Conservation (phyloP, 2,888 invertebrate species). For the Drosophila pegasa region DNA sequence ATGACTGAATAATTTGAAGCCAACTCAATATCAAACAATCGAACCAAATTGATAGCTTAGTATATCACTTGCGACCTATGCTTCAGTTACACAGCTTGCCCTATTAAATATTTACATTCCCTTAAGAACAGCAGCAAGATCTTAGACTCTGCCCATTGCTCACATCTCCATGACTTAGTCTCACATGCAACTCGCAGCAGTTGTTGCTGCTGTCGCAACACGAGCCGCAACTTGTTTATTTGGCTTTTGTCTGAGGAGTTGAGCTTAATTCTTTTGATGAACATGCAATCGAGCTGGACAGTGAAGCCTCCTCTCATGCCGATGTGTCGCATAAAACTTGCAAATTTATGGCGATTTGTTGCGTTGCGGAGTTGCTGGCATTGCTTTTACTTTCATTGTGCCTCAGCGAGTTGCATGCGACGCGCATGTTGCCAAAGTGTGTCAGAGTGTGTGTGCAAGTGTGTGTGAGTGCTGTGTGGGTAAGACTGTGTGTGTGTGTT, state of each 20-base stretch:
- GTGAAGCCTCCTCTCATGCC: conserved; percentile 21
- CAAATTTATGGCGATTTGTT: conserved; percentile 59
- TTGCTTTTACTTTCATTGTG: conserved; percentile 61
- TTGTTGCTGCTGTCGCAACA: conserved; percentile 9
- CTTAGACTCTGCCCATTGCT: not conserved
- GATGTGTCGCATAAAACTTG: conserved; percentile 36
- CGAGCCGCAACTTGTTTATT: conserved; percentile 32
- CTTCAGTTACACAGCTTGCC: too few relatives aligned
- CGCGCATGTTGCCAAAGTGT: conserved; percentile 36
- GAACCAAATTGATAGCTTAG: too few relatives aligned
- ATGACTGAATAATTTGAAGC: too few relatives aligned
- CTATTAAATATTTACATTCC: too few relatives aligned
- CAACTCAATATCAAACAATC: too few relatives aligned
- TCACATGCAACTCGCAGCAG: not conserved
- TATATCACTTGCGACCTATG: too few relatives aligned
- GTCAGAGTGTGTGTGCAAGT: conserved; percentile 8
- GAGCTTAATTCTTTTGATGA: conserved; percentile 56
- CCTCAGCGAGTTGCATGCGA: conserved; percentile 62
- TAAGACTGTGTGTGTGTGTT: conserved; percentile 22
- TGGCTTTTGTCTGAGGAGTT: conserved; percentile 24
- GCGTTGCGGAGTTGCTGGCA: conserved; percentile 18
- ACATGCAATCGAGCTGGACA: conserved; percentile 51
- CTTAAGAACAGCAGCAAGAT: too few relatives aligned
- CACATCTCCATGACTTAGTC: not conserved
- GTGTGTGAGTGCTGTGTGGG: conserved; percentile 14